Evolutionary conservation across 2,797 vertebrate genomes (phyloP).

Genomic region (Sebastolobus altivelis): DNA sequence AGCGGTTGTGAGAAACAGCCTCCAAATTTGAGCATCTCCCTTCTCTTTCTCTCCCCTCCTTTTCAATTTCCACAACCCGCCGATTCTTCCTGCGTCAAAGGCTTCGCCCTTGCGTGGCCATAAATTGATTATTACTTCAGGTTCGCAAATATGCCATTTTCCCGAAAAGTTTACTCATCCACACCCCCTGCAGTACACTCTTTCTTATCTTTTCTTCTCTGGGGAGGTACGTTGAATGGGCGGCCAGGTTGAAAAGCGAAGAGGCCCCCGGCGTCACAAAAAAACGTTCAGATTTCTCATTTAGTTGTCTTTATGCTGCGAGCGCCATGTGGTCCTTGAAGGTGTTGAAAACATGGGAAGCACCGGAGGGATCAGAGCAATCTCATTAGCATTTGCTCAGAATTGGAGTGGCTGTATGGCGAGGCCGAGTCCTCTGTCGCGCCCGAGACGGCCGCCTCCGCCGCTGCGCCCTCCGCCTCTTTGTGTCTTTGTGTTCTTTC

Average conservation of each 20-base stretch:
- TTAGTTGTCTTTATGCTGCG: conserved; percentile 99
- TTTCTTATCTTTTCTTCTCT: conserved; percentile 93
- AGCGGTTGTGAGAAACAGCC: conserved; percentile 69
- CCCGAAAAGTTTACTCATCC: conserved; percentile 69
- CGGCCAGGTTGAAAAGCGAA: conserved; percentile 94
- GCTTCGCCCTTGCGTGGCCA: conserved; percentile 48
- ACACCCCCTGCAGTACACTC: conserved; percentile 75
- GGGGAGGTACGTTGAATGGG: conserved; percentile 91
- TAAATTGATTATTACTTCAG: conserved; percentile 73
- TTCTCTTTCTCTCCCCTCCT: conserved; percentile 39
- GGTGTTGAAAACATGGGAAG: conserved; percentile 99
- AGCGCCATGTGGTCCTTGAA: conserved; percentile 99
- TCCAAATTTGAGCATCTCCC: conserved; percentile 67
- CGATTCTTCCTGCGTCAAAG: conserved; percentile 46
- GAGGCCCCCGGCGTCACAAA: conserved; percentile 83
- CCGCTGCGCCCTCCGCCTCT: conserved; percentile 92
- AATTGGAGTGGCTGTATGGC: conserved; percentile 94
- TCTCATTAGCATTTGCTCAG: conserved; percentile 93
- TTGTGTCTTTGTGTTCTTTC: conserved; percentile 98
- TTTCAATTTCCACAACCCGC: conserved; percentile 38
- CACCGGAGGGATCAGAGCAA: conserved; percentile 97
- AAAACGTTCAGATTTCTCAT: conserved; percentile 99
- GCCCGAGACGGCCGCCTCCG: conserved; percentile 84
- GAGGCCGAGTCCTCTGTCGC: conserved; percentile 58
- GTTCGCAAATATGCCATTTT: conserved; percentile 64